Percentiles rank a stretch among this genome's conserved stretches.
phyloP scores from a whole-genome alignment of 2,113 vertebrate genomes.

The Tauraco erythrolophus region DNA sequence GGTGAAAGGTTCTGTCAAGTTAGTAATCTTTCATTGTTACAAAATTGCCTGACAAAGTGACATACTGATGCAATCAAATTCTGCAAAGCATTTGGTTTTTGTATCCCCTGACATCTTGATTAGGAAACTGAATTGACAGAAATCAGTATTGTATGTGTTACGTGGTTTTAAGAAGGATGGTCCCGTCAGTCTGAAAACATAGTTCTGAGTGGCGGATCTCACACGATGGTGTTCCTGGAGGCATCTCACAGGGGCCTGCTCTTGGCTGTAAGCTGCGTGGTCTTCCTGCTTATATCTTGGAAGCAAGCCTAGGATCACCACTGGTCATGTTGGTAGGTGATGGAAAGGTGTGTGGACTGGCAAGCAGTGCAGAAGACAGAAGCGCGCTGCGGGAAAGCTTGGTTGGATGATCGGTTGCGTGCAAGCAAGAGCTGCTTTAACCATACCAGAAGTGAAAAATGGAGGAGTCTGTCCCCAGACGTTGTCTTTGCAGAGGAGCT shows the following conservation, averaged over 20 bases:
- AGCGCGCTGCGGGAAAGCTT: not conserved
- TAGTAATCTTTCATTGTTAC: not conserved
- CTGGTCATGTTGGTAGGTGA: not conserved
- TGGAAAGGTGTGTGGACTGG: not conserved
- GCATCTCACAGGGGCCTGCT: not conserved
- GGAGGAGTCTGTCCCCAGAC: not conserved
- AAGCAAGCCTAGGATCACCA: not conserved
- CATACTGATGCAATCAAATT: not conserved
- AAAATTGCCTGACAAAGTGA: not conserved
- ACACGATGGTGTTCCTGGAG: not conserved
- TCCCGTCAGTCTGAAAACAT: not conserved
- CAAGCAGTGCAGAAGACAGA: not conserved
- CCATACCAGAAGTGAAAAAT: not conserved
- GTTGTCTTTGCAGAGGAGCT: not conserved
- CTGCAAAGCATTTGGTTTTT: not conserved
- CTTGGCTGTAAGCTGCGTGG: not conserved
- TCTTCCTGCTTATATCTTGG: not conserved
- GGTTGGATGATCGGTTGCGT: accelerated
- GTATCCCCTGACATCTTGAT: not conserved
- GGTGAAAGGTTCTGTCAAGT: not conserved
- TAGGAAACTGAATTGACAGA: not conserved
- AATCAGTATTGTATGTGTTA: not conserved
- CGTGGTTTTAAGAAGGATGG: not conserved
- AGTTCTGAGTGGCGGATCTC: not conserved
- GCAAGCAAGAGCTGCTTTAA: not conserved